Evolutionary conservation across 2,113 vertebrate genomes (phyloP).

Genomic region (Lipotes vexillifer): DNA sequence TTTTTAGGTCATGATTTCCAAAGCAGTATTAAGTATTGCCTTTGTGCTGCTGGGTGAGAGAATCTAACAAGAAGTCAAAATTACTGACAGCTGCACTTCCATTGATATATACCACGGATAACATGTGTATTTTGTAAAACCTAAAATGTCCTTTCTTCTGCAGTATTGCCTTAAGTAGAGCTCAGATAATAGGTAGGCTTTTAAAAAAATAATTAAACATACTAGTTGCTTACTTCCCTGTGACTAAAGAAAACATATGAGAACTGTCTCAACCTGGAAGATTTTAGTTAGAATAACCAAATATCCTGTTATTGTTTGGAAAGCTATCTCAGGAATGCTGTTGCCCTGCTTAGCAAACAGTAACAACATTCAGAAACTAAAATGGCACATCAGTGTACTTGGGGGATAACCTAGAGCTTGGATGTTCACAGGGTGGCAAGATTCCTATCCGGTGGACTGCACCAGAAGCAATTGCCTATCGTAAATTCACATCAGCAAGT

Average conservation of each 20-base stretch:
- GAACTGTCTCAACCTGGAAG: slow-evolving; percentile 54
- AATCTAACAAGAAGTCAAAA: slow-evolving; percentile 55
- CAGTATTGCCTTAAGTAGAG: slow-evolving; percentile 58
- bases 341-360: not conserved
- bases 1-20: not conserved
- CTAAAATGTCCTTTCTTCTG: slow-evolving; percentile 32
- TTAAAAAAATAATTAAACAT: slow-evolving; percentile 66
- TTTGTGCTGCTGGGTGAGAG: slow-evolving; percentile 60
- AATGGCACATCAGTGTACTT: not conserved
- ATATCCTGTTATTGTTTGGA: slow-evolving; percentile 31
- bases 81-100: slow-evolving; percentile 6
- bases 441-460: slow-evolving; percentile 99
- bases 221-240: slow-evolving; percentile 62
- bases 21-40: not conserved
- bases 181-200: slow-evolving; percentile 54
- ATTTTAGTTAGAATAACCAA: slow-evolving; percentile 54
- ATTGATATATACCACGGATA: slow-evolving; percentile 58
- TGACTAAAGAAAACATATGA: slow-evolving; percentile 68
- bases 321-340: not conserved
- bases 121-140: slow-evolving; percentile 56
- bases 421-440: slow-evolving; percentile 91
- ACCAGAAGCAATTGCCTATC: slow-evolving; percentile 97
- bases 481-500: slow-evolving; percentile 96
- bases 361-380: not conserved
- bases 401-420: not conserved